phyloP scores from a whole-genome alignment of 1,140 invertebrate genomes.

The Lithobius niger region DNA sequence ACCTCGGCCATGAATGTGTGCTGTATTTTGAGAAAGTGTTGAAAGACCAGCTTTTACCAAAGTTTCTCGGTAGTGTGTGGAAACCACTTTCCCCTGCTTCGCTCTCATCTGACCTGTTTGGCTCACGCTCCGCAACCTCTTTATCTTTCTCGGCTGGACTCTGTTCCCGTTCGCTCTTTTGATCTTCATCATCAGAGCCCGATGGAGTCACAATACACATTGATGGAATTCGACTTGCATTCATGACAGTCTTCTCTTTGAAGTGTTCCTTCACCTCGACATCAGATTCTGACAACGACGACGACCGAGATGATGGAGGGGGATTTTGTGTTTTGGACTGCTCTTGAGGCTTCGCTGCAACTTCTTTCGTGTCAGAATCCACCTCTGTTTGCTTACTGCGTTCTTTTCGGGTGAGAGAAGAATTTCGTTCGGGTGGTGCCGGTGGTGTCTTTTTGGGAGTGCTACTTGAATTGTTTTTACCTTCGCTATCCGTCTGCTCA shows the following conservation, averaged over 20 bases:
- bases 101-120: neutral
- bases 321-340: neutral
- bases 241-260: constrained; percentile 69
- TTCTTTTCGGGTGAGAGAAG: neutral
- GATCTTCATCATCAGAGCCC: constrained; percentile 67
- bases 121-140: neutral
- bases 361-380: neutral
- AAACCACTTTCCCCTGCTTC: neutral
- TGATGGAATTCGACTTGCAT: constrained; percentile 70
- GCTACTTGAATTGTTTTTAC: neutral
- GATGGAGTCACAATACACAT: constrained; percentile 84
- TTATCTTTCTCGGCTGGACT: too few species aligned
- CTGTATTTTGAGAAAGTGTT: neutral
- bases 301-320: constrained; percentile 9
- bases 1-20: neutral
- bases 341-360: neutral
- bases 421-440: constrained; percentile 18
- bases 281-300: constrained; percentile 40
- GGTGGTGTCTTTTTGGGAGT: constrained; percentile 10
- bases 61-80: neutral
- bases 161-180: too few species aligned
- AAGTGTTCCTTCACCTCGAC: constrained; percentile 70
- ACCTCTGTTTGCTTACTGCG: neutral
- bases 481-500: constrained; percentile 4
- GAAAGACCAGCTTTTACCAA: neutral